Evolutionary conservation across 2,888 invertebrate species (phyloP).

Genomic region (Polydrusus tereticollis): DNA sequence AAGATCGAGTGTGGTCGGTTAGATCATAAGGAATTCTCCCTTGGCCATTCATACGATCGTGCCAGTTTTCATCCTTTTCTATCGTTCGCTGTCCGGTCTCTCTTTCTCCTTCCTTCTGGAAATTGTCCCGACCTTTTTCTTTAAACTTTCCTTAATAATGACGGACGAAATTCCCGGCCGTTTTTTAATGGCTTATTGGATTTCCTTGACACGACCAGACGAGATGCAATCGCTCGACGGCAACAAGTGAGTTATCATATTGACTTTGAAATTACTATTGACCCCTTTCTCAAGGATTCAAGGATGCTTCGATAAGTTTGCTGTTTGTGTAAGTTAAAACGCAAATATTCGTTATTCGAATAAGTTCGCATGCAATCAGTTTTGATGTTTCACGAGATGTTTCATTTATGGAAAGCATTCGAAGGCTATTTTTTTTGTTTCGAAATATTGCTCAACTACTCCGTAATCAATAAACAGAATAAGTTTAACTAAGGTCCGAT

Average conservation of each 20-base stretch:
- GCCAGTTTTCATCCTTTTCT: conserved; percentile 49
- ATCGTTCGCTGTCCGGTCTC: background rate
- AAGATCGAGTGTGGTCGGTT: conserved; percentile 52
- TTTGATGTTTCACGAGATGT: background rate
- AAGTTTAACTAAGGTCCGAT: no score
- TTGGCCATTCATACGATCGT: conserved; percentile 53
- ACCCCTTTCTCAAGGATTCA: conserved; percentile 34
- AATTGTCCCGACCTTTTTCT: conserved; percentile 44
- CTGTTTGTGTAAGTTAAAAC: background rate
- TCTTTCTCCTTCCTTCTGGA: conserved; percentile 6
- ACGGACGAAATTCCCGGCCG: conserved; percentile 50
- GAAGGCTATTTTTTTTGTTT: no score
- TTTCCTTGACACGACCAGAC: conserved; percentile 50
- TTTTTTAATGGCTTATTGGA: conserved; percentile 54
- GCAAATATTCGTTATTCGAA: background rate
- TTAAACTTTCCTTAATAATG: conserved; percentile 53
- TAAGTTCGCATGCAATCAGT: background rate
- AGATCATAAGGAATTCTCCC: conserved; percentile 4
- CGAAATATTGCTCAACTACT: no score
- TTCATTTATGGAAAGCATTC: no score
- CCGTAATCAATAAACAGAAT: no score
- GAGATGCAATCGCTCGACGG: conserved; percentile 43
- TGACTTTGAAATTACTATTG: conserved; percentile 44
- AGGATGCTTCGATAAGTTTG: conserved; percentile 30
- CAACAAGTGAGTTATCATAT: conserved; percentile 49